Base-by-base conservation (phyloP, 1,140 invertebrate genomes). In the Drosophila subpulchrella region DNA sequence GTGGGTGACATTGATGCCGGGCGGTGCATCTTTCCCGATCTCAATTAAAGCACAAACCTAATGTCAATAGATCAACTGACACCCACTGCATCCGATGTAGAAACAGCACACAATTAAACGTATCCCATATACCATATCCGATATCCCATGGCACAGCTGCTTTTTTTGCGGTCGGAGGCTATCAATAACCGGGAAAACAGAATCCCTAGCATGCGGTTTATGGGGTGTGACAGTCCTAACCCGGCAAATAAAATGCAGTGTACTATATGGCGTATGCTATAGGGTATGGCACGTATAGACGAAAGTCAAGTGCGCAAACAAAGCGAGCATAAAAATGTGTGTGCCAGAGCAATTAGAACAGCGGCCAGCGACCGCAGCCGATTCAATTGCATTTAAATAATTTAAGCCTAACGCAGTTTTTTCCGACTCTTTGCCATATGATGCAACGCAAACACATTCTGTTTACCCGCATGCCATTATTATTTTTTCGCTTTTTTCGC, bases 11-110 rank as follows among this genome's bases (percentile, higher is more conserved):
- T 73, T 75, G 73, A 75, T 53, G 72, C 39, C 59, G 11, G 36
- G 34, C 46, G 48, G 27, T 63, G 46, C 60, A 75, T 76, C 48
- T 55, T 71, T 59, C 56, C 58, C 78, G 66, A 72, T 66, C 84
- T 62, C 63, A 88, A 72, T 79, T 83, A 88, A 76, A 66, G 63
- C 53, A 68, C 63, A 46, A 67, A 72, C 63, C 68, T 62, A 83
- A 83, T 86, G 84, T 86, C 83, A 88, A 83, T 88, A 83, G 79
- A 88, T 89, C 79, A 88, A 66, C 58, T 68, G 71, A 77, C 81
- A 77, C 67, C 63, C 62, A 60, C 57, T 15, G 41, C 50, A 53
- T 53, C 30, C 20, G 42, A 32, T 20, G 41, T 12, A 17, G 36
- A 13, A 51, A 12, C 32, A 32, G 48, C 63, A 55, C 58, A 70